A percentile compares a stretch with the other conserved stretches of the same genome.
Evolutionary conservation across 2,113 vertebrate genomes (phyloP).

Genomic region (Microtus montanus): DNA sequence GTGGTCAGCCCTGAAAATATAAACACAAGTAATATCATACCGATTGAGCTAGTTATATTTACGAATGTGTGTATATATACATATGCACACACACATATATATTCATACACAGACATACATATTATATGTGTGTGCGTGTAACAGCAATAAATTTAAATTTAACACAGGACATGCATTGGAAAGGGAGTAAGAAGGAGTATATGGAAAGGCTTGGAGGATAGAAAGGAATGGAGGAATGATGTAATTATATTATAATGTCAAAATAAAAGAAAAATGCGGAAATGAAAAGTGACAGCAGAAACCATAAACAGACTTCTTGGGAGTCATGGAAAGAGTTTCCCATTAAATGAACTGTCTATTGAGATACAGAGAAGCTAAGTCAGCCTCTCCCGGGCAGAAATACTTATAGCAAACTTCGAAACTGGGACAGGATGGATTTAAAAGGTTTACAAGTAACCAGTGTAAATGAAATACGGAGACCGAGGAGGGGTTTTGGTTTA

Average conservation of each 20-base stretch:
- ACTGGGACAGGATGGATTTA: background rate
- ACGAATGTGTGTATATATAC: background rate
- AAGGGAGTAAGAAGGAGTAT: background rate
- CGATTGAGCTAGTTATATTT: background rate
- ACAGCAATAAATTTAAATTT: background rate
- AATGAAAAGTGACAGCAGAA: background rate
- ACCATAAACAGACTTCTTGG: background rate
- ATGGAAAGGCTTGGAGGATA: background rate
- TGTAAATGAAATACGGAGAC: background rate
- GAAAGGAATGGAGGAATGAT: background rate
- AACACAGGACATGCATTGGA: background rate
- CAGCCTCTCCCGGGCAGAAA: background rate
- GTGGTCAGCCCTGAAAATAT: background rate
- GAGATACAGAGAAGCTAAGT: background rate
- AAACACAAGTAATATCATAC: background rate
- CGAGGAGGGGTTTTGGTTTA: background rate
- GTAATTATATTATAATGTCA: background rate
- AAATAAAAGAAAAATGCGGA: background rate
- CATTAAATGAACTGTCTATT: background rate
- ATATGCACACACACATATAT: too few species aligned
- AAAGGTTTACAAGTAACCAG: background rate
- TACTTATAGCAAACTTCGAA: background rate
- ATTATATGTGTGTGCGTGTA: too few species aligned
- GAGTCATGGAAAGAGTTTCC: background rate
- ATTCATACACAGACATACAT: too few species aligned